Conservation (phyloP, 35 echinoderm and acorn worm species). For the Amphiura filiformis region DNA sequence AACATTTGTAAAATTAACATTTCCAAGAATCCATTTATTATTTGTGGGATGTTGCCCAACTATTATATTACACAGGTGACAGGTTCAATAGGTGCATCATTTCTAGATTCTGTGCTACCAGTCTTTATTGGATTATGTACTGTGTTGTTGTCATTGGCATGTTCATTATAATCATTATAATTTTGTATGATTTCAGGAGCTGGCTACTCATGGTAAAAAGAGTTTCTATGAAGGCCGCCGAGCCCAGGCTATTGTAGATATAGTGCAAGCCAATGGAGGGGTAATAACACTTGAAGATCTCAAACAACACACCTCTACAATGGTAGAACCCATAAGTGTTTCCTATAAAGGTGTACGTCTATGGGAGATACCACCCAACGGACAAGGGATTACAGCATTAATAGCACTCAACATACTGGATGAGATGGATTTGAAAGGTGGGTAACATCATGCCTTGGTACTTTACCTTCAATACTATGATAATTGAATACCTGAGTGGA, state of each 20-base stretch:
- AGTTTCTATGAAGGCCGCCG: conserved; percentile 85
- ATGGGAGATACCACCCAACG: conserved; percentile 87
- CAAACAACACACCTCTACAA: conserved; percentile 52
- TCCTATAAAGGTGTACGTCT: conserved; percentile 60
- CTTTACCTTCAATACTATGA: too few species aligned
- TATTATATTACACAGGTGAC: too few species aligned
- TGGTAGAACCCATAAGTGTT: conserved; percentile 67
- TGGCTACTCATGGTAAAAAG: conserved; percentile 63
- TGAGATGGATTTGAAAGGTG: conserved; percentile 56
- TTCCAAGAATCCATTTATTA: too few species aligned
- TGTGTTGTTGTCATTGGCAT: too few species aligned
- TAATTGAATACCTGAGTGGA: too few species aligned
- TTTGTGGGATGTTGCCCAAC: too few species aligned
- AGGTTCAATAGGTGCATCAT: too few species aligned
- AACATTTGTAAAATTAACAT: too few species aligned
- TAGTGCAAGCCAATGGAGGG: conserved; percentile 58
- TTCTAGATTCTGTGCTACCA: too few species aligned
- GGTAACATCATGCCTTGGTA: not conserved
- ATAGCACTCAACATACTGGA: conserved; percentile 88
- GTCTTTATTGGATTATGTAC: too few species aligned
- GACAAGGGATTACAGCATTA: conserved; percentile 74
- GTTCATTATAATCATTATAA: too few species aligned
- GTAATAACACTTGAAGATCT: conserved; percentile 70
- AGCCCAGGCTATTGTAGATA: conserved; percentile 74
- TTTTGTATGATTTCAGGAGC: conserved; percentile 54